A percentile compares a stretch with the other conserved stretches of the same genome.
Conservation (phyloP, 2,797 vertebrate genomes). For the Phoeniculus purpureus region DNA sequence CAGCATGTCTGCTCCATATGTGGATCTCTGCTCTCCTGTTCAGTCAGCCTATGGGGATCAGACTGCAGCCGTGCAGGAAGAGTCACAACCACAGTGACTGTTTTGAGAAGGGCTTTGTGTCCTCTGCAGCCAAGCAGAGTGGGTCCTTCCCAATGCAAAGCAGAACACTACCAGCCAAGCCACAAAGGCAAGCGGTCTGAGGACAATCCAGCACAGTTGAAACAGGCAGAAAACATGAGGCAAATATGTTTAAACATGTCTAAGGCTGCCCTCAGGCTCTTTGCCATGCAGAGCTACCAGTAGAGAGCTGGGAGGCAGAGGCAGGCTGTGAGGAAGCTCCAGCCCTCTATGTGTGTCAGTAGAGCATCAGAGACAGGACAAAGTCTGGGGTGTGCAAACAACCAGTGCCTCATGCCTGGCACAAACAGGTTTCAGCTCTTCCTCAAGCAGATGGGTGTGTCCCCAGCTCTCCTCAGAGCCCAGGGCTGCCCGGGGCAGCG, state of each 20-base stretch:
- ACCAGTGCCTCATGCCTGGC: neutral
- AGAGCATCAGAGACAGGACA: neutral
- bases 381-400: rapidly evolving
- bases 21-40: neutral
- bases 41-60: neutral
- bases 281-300: neutral
- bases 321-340: neutral
- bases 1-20: rapidly evolving
- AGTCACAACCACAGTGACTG: rapidly evolving
- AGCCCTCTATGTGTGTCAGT: rapidly evolving
- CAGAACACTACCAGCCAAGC: rapidly evolving
- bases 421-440: constrained; percentile 9
- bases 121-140: neutral
- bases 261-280: neutral
- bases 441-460: neutral
- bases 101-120: neutral
- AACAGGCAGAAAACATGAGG: neutral
- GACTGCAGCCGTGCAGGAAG: neutral
- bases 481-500: neutral
- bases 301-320: neutral
- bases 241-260: neutral
- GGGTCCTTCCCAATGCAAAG: rapidly evolving
- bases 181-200: neutral
- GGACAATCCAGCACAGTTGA: neutral
- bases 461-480: neutral